Evolutionary conservation across 1,140 invertebrate genomes (phyloP).

Genomic region (Ctenoplectra terminalis): DNA sequence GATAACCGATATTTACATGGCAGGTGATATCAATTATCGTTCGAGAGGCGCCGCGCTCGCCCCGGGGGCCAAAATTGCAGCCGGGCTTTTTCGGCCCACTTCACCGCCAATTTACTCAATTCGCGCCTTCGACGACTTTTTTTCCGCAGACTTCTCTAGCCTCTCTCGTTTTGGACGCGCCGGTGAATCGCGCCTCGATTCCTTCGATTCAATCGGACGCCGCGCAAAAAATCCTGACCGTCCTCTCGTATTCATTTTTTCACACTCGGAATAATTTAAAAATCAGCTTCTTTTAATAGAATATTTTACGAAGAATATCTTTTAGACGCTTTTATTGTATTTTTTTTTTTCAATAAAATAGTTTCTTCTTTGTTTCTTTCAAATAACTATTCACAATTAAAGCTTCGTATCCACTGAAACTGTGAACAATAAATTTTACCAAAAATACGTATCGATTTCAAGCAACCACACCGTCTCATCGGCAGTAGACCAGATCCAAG

Average conservation of each 20-base stretch:
- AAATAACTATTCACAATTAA: not conserved
- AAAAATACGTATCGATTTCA: not conserved
- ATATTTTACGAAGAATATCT: too few relatives aligned
- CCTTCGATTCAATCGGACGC: constrained; percentile 56
- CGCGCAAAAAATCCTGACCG: constrained; percentile 15
- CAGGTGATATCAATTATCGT: constrained; percentile 82
- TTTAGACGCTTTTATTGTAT: too few relatives aligned
- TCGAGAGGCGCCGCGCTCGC: constrained; percentile 64
- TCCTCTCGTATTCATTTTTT: not conserved
- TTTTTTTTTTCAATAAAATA: too few relatives aligned
- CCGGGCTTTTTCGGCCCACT: constrained; percentile 45
- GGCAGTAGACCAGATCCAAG: not conserved
- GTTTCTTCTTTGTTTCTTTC: too few relatives aligned
- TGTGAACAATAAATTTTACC: not conserved
- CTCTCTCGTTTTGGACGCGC: not conserved
- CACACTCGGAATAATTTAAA: too few relatives aligned
- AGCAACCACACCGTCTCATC: too few relatives aligned
- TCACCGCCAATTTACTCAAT: constrained; percentile 75
- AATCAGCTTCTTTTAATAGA: too few relatives aligned
- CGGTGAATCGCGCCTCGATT: constrained; percentile 54
- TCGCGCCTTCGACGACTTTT: constrained; percentile 69
- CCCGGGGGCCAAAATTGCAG: constrained; percentile 65
- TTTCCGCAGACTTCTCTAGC: constrained; percentile 46
- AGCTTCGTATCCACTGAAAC: too few relatives aligned
- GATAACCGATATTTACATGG: constrained; percentile 81